Conservation (phyloP, 2,888 invertebrate species). For the Linnaemya tessellans region DNA sequence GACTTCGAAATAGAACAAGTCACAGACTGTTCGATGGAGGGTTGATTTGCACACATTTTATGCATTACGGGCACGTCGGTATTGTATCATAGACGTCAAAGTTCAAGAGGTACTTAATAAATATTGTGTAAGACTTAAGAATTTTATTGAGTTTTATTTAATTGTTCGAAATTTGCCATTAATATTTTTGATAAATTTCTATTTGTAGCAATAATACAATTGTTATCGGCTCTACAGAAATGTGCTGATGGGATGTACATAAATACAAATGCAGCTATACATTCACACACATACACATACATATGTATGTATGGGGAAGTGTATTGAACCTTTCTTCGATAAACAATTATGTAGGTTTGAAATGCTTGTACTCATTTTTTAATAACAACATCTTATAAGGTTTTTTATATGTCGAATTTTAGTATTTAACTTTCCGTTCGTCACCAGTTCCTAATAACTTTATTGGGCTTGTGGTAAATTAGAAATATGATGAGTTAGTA, state of each 20-base stretch:
- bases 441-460: too few relatives aligned
- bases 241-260: neutral
- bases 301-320: too few relatives aligned
- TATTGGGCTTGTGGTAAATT: too few relatives aligned
- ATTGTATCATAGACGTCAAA: conserved; percentile 65
- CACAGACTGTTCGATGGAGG: conserved; percentile 42
- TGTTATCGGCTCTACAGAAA: neutral
- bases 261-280: too few relatives aligned
- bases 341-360: too few relatives aligned
- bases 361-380: too few relatives aligned
- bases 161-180: conserved; percentile 47
- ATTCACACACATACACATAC: too few relatives aligned
- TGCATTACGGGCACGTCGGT: conserved; percentile 8
- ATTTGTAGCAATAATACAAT: conserved; percentile 8
- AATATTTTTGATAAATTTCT: conserved; percentile 22
- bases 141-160: conserved; percentile 65
- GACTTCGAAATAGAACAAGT: conserved; percentile 20
- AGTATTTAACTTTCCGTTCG: neutral
- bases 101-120: conserved; percentile 70
- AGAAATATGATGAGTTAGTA: too few relatives aligned
- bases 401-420: too few relatives aligned
- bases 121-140: conserved; percentile 52
- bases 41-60: conserved; percentile 54
- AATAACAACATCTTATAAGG: too few relatives aligned
- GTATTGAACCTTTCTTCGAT: too few relatives aligned